Evolutionary conservation across 2,888 invertebrate species (phyloP), one percentile per base, ranked within the genome.

Genomic region (Leptinotarsa peninsularis): DNA sequence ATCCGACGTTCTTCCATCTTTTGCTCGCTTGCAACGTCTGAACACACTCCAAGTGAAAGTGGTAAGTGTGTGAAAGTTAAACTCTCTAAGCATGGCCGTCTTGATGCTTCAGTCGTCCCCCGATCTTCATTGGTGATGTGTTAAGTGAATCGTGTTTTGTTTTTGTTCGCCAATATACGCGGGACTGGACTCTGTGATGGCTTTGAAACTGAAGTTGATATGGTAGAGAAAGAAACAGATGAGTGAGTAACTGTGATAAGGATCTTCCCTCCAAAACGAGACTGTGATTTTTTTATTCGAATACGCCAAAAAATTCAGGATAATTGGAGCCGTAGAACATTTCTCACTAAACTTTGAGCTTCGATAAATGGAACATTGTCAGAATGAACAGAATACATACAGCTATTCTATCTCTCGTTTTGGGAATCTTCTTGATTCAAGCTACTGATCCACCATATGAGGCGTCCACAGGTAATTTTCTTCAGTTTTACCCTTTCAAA

Each of bases 1-100:
- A 67, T 71, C 58, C 50, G 67, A 67, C 33, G 58, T 72, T 75
- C 63, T 72, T 72, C 69, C 54, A 75, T 72, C 72, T 72, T 75
- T 15, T 72, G 72, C 72, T 72, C 54, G 56, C 69, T 72, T 66
- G 68, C 68, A 67, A 50, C 23, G 74, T 63, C 73, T 76, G 69
- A 69, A 69, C 73, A 74, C 73, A 74, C 71, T 77, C 82, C 81
- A 84, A 88, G 88, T 88, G 88, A 88, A 88, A 88, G 88, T 88
- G 88, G 86, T 86, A 85, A 86, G 84, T 85, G 86, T 87, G 87
- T 87, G 86, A 87, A 87, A 87, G 87, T 86, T 86, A 85, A 85
- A 87, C 87, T 88, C 88, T 88, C 86, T 86, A 86, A 73, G 83
- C 84, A 84, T 85, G 84, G 84, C 81, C 83, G 83, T 81, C 84